Base-by-base conservation (phyloP, 2,888 invertebrate species). In the Eurois occulta region DNA sequence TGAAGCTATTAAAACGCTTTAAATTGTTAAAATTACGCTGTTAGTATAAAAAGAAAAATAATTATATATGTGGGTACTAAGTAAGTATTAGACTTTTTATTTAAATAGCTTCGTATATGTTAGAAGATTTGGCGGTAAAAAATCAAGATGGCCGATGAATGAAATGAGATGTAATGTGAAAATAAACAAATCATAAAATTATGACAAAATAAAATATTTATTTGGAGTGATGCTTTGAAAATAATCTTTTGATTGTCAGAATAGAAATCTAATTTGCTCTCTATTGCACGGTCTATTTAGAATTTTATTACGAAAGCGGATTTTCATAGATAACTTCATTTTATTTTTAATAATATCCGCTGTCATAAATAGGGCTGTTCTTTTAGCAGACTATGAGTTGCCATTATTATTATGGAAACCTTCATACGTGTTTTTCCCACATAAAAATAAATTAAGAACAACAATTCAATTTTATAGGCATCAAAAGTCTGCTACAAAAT, bases 141-240 rank as follows among this genome's bases (percentile, higher is more conserved):
- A 90, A 83, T 86, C 81, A 90, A 89, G 80, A 91, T 91, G 91
- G 90, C 86, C 84, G 88, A 91, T 89, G 87, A 86, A 86, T 86
- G 84, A 87, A 86, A 92, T 93, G 92, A 89, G 91, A 88, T 88
- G 90, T 90, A 81, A 90, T 82, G 80, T 87, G 80, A 85, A 88
- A 90, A 84, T 87, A 85, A 85, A 81, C 80, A 85, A 84, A 86
- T 66, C 62, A 84, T 74, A 91, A 91, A 90, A 86, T 86, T 88
- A 90, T 88, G 77, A 77, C 79, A 88, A 89, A 90, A 86, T 86
- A 77, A 87, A 89, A 78, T 68, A 87, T 90, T 91, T 84, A 92
- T 92, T 94, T 93, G 93, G 91, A 95, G 95, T 95, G 95, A 95
- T 94, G 95, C 94, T 94, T 95, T 91, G 84, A 92, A 92, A 92